phyloP scores from a whole-genome alignment of 2,113 vertebrate species.

The Hippocampus abdominalis region DNA sequence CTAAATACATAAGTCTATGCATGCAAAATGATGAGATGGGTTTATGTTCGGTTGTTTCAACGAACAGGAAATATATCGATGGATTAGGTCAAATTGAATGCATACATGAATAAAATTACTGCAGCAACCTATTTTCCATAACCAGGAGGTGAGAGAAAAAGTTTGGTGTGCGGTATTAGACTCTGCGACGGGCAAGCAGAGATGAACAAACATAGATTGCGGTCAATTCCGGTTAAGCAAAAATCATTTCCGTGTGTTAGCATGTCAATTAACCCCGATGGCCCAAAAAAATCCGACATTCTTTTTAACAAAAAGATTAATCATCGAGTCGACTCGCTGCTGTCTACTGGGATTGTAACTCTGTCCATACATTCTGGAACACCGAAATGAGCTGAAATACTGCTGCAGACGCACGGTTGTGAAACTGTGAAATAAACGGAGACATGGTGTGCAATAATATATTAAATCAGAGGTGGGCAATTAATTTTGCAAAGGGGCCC shows the following conservation, averaged over 20 bases:
- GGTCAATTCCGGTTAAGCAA: slow-evolving; percentile 93
- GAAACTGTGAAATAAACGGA: background rate
- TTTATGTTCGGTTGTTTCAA: slow-evolving; percentile 30
- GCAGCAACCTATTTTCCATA: slow-evolving; percentile 24
- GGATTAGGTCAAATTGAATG: slow-evolving; percentile 60
- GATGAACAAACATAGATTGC: slow-evolving; percentile 91
- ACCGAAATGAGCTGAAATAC: slow-evolving; percentile 6
- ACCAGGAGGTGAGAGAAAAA: slow-evolving; percentile 14
- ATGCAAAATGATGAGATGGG: slow-evolving; percentile 12
- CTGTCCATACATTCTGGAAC: slow-evolving; percentile 28
- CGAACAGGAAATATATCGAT: slow-evolving; percentile 41
- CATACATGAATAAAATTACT: slow-evolving; percentile 59
- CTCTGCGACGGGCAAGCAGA: slow-evolving; percentile 55
- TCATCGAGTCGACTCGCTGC: slow-evolving; percentile 84
- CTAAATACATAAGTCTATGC: background rate
- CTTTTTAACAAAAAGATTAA: slow-evolving; percentile 88
- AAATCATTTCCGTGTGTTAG: slow-evolving; percentile 90
- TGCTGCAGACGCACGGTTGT: background rate
- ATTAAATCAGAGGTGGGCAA: background rate
- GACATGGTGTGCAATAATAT: background rate
- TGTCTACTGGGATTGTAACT: slow-evolving; percentile 61
- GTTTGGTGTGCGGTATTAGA: slow-evolving; percentile 37
- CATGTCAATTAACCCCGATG: slow-evolving; percentile 88
- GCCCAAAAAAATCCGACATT: slow-evolving; percentile 90
- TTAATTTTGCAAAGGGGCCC: no score